These are phyloP conservation scores for Hyposmocoma kahamanoa DNA, from an alignment of 1,140 invertebrate species.

Conservation along the genomic window DNA sequence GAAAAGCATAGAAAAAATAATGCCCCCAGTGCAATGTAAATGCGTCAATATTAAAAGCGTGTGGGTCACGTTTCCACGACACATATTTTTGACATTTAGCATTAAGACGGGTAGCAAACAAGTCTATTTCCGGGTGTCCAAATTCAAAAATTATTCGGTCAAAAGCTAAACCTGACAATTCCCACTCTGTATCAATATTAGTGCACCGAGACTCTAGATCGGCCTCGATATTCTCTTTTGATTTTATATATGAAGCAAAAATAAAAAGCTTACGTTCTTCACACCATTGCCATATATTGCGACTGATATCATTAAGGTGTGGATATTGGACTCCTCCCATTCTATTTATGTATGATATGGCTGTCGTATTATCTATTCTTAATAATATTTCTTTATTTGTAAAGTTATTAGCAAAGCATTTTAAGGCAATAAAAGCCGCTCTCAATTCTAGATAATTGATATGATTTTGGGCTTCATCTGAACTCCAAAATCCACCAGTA, in stretches of 20 bases:
- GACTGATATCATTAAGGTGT: slow-evolving; percentile 20
- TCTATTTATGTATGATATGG: slow-evolving; percentile 28
- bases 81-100: slow-evolving; percentile 10
- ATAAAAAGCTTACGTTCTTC: slow-evolving; percentile 23
- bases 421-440: slow-evolving; percentile 26
- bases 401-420: slow-evolving; percentile 22
- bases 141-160: slow-evolving; percentile 1
- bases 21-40: slow-evolving; percentile 11
- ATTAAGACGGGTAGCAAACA: slow-evolving; percentile 11
- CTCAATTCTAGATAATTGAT: slow-evolving; percentile 32
- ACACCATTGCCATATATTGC: slow-evolving; percentile 34
- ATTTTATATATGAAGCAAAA: slow-evolving; percentile 27
- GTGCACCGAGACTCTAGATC: slow-evolving; percentile 24
- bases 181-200: slow-evolving; percentile 23
- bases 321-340: slow-evolving; percentile 23
- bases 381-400: slow-evolving; percentile 10
- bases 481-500: slow-evolving; percentile 23
- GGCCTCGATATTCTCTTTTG: slow-evolving; percentile 25
- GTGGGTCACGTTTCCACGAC: slow-evolving; percentile 13
- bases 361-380: slow-evolving; percentile 31
- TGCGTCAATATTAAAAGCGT: slow-evolving; percentile 11
- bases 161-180: slow-evolving; percentile 5
- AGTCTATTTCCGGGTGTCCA: slow-evolving; percentile 13
- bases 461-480: slow-evolving; percentile 17
- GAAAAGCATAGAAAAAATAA: slow-evolving; percentile 13